These are phyloP conservation scores for Paragorgia papillata DNA, from an alignment of 92 coral and sea anemone species.

Conservation along the genomic window DNA sequence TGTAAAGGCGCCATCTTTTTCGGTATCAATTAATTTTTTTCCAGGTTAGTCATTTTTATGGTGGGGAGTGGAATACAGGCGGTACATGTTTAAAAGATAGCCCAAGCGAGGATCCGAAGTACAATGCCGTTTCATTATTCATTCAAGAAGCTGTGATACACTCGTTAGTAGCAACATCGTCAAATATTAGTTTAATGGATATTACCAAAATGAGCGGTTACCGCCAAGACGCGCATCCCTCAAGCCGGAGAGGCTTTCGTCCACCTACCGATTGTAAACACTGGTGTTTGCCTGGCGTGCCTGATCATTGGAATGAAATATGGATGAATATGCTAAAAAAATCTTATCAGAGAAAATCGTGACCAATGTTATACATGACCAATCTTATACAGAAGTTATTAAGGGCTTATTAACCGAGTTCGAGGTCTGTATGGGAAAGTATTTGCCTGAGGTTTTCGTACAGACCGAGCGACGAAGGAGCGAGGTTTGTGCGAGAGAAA, in stretches of 20 bases:
- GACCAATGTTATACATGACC: too few relatives aligned
- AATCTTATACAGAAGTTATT: too few relatives aligned
- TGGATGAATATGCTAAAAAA: slow-evolving; percentile 10
- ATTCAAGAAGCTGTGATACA: slow-evolving; percentile 22
- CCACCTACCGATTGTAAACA: slow-evolving; percentile 15
- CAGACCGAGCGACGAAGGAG: too few relatives aligned
- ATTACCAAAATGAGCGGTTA: slow-evolving; percentile 33
- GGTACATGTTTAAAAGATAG: slow-evolving; percentile 1
- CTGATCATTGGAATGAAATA: slow-evolving; percentile 21
- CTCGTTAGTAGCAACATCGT: not conserved
- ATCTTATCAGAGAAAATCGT: too few relatives aligned
- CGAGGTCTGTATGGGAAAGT: too few relatives aligned
- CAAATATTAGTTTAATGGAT: slow-evolving; percentile 17
- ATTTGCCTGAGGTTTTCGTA: too few relatives aligned
- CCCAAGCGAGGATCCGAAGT: slow-evolving; percentile 16
- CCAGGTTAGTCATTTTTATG: slow-evolving; percentile 37
- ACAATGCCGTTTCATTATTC: slow-evolving; percentile 37
- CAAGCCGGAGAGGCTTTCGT: not conserved
- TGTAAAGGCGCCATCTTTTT: too few relatives aligned
- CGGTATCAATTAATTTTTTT: not conserved
- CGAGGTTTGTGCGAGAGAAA: too few relatives aligned
- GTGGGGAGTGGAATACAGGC: slow-evolving; percentile 46
- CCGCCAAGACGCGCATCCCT: slow-evolving; percentile 44
- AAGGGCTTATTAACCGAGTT: too few relatives aligned
- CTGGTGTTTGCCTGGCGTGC: slow-evolving; percentile 29